Evolutionary conservation across 2,797 vertebrate species (phyloP).

Genomic region (Crocidura indochinensis): DNA sequence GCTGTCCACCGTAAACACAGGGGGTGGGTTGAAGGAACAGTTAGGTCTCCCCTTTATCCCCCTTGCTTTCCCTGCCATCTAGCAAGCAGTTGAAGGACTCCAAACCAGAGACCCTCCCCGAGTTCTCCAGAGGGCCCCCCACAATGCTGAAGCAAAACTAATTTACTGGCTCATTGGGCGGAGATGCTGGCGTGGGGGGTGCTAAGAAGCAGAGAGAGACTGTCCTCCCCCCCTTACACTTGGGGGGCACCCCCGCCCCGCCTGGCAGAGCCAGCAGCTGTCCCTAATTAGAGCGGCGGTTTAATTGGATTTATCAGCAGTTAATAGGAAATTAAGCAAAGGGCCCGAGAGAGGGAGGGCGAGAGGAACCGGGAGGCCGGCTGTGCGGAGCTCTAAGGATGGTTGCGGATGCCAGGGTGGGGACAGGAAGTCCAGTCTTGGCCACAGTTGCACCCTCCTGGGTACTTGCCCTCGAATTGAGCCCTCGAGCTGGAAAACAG

Average conservation of each 20-base stretch:
- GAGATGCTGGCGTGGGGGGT: conserved; percentile 79
- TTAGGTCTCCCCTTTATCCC: not conserved
- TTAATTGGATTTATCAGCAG: conserved; percentile 92
- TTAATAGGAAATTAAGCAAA: conserved; percentile 91
- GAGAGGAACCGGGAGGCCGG: conserved; percentile 54
- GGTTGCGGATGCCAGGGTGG: conserved; percentile 32
- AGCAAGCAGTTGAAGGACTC: conserved; percentile 43
- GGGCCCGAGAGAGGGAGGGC: conserved; percentile 80
- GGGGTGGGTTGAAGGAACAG: conserved; percentile 75
- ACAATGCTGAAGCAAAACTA: conserved; percentile 82
- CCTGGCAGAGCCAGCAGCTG: conserved; percentile 89
- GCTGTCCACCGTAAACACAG: not conserved
- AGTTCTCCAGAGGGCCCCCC: conserved; percentile 53
- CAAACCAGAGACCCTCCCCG: not conserved
- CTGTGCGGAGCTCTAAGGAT: conserved; percentile 62
- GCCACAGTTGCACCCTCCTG: not conserved
- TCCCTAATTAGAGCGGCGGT: conserved; percentile 90
- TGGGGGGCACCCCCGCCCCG: conserved; percentile 68
- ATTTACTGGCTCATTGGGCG: conserved; percentile 85
- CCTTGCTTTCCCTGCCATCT: not conserved
- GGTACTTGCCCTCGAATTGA: not conserved
- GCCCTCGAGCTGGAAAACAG: fast-evolving
- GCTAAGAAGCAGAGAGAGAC: conserved; percentile 61
- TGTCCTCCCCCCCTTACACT: conserved; percentile 76
- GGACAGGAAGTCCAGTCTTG: not conserved